Evolutionary conservation across 2,113 vertebrate species (phyloP), one percentile per base, ranked within the genome.

Genomic region (Nyctereutes procyonoides): DNA sequence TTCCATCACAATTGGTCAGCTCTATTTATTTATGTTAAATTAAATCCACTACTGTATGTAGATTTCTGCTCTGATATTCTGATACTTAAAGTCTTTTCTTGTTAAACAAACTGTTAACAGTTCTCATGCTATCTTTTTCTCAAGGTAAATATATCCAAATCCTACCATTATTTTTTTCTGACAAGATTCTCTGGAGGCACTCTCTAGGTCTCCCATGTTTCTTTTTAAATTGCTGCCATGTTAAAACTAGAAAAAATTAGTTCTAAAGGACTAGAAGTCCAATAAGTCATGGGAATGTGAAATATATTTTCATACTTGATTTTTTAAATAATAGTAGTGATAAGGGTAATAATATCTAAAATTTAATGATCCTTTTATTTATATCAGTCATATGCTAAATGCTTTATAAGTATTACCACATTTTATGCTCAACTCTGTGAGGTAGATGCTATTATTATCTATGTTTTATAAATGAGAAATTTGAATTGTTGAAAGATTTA

Each of bases 161-260:
- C 56, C 24, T 56, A 76, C 28, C 48, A 9, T 82, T 83, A 38
- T 35, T 48, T 60, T 51, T 63, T 76, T 24, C 43, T 93, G 26
- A 87, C 60, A 67, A 65, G 20, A 58, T 58, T 81, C 11, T 92
- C 58, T 74, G 43, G 28, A 92, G 32, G 28, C 22, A 81, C 48
- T 88, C 13, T 81, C 13, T 81, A 30, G 43, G 60, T 86, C 38
- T 24, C 35, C 8, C 26, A 30, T 85, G 63, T 56, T 86, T 58
- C 48, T 88, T 65, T 74, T 65, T 88, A 76, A 67, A 74, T 63
- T 85, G 32, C 32, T 81, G 32, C 10, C 28, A 28, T 92, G 63
- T 87, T 81, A 87, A 67, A 95, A 92, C 55, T 26, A 93, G 60
- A 19, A 60, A 93, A n/a, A 74, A 63, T 55, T 12, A 95, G 89